Evolutionary conservation across 2,797 vertebrate genomes (phyloP).

Genomic region (Manis javanica): DNA sequence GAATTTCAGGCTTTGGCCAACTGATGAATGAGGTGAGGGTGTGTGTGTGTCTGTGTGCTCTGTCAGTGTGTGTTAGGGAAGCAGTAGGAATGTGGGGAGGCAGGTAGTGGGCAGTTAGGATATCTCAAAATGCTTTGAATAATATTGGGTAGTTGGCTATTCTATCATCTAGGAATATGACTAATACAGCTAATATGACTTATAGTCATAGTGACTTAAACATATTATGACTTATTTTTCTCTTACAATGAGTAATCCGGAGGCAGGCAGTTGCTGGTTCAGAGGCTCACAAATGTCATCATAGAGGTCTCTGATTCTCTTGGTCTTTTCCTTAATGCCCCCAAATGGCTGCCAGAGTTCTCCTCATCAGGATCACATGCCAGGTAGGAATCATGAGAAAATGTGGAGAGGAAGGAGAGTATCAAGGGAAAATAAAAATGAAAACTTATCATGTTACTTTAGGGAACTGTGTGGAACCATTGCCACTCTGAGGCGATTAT

Average conservation of each 20-base stretch:
- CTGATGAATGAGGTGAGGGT: background rate
- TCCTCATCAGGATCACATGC: background rate
- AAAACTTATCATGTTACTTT: background rate
- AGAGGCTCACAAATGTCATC: background rate
- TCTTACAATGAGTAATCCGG: background rate
- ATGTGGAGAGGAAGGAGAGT: background rate
- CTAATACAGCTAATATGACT: background rate
- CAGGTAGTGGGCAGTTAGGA: background rate
- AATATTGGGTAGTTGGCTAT: background rate
- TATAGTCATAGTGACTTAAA: slow-evolving; percentile 3
- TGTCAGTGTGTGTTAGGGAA: background rate
- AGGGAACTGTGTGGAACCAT: background rate
- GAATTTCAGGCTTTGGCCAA: background rate
- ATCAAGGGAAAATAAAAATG: background rate
- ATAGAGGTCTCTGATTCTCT: background rate
- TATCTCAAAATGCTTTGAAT: background rate
- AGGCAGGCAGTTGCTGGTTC: background rate
- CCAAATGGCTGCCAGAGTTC: background rate
- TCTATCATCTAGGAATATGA: background rate
- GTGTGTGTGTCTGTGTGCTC: background rate
- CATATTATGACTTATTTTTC: background rate
- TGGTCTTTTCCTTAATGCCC: background rate
- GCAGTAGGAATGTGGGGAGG: background rate
- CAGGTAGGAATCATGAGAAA: background rate
- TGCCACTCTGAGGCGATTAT: background rate